These are phyloP conservation scores for Notospermus geniculatus DNA, from an alignment of 1,140 invertebrate genomes.

Conservation along the genomic window DNA sequence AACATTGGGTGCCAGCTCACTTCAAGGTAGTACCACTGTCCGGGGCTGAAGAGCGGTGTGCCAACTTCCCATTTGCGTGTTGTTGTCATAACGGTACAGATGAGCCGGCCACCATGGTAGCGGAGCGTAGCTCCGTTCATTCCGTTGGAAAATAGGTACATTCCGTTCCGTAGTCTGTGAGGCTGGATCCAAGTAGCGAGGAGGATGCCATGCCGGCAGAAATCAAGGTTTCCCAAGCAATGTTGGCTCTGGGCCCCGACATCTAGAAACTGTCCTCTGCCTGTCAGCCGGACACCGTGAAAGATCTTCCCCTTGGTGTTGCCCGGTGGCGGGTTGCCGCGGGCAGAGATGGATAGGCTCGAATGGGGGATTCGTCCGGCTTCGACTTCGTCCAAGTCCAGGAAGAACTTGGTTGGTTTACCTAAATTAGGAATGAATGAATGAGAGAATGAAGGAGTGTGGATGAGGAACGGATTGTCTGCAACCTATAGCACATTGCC, in stretches of 20 bases:
- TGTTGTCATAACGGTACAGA: constrained; percentile 30
- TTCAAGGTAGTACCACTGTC: constrained; percentile 49
- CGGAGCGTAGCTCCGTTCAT: constrained; percentile 40
- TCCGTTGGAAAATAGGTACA: constrained; percentile 44
- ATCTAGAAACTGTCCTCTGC: constrained; percentile 34
- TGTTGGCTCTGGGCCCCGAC: constrained; percentile 33
- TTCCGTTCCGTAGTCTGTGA: constrained; percentile 29
- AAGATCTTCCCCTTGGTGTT: constrained; percentile 34
- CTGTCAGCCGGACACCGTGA: constrained; percentile 35
- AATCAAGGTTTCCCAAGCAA: constrained; percentile 49
- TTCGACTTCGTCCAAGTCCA: constrained; percentile 29
- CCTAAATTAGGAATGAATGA: constrained; percentile 17
- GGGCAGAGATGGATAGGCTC: constrained; percentile 26
- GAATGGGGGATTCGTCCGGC: constrained; percentile 33
- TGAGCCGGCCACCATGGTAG: constrained; percentile 25
- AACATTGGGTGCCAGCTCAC: constrained; percentile 46
- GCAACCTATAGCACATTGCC: no score
- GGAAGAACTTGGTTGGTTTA: constrained; percentile 30
- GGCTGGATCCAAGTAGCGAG: constrained; percentile 43
- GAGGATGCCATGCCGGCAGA: constrained; percentile 40
- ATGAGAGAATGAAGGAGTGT: no score
- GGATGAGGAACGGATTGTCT: no score
- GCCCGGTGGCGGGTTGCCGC: constrained; percentile 29
- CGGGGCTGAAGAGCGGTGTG: constrained; percentile 23
- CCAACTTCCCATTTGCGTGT: constrained; percentile 31